Evolutionary conservation across 2,888 invertebrate species (phyloP).

Genomic region (Volucella inflata): DNA sequence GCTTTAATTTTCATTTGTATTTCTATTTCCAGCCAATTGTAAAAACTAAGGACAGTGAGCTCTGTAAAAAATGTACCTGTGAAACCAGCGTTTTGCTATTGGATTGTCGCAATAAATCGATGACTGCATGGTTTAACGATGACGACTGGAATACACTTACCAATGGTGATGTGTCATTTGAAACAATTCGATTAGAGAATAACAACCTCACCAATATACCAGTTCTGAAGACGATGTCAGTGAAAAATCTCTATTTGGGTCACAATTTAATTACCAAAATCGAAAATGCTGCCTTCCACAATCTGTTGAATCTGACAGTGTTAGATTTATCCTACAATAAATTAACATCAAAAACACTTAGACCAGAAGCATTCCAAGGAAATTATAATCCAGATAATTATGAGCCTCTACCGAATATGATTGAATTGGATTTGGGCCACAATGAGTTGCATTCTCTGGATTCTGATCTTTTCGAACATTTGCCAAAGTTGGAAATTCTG

Average conservation of each 20-base stretch:
- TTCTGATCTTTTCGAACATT: slow-evolving; percentile 90
- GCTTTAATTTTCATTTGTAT: slow-evolving; percentile 22
- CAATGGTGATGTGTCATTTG: slow-evolving; percentile 79
- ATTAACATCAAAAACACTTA: slow-evolving; percentile 86
- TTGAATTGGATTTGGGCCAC: slow-evolving; percentile 85
- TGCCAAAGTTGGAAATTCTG: slow-evolving; percentile 87
- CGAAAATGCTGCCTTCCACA: slow-evolving; percentile 86
- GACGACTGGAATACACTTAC: slow-evolving; percentile 85
- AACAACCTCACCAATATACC: slow-evolving; percentile 80
- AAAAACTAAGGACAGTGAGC: slow-evolving; percentile 78
- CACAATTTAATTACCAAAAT: slow-evolving; percentile 87
- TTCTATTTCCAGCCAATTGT: slow-evolving; percentile 75
- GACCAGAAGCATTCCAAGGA: slow-evolving; percentile 88
- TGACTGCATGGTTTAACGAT: slow-evolving; percentile 85
- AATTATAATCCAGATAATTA: slow-evolving; percentile 78
- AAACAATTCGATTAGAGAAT: slow-evolving; percentile 80
- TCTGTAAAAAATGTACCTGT: slow-evolving; percentile 86
- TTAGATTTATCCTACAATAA: slow-evolving; percentile 89
- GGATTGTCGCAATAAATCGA: slow-evolving; percentile 85
- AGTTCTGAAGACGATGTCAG: slow-evolving; percentile 84
- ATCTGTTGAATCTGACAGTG: slow-evolving; percentile 86
- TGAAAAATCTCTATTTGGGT: slow-evolving; percentile 86
- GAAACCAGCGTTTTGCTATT: slow-evolving; percentile 83
- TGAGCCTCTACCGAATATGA: slow-evolving; percentile 79
- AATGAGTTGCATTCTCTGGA: slow-evolving; percentile 90